Base-by-base conservation (phyloP, 2,888 invertebrate genomes). In the Platycnemis pennipes region DNA sequence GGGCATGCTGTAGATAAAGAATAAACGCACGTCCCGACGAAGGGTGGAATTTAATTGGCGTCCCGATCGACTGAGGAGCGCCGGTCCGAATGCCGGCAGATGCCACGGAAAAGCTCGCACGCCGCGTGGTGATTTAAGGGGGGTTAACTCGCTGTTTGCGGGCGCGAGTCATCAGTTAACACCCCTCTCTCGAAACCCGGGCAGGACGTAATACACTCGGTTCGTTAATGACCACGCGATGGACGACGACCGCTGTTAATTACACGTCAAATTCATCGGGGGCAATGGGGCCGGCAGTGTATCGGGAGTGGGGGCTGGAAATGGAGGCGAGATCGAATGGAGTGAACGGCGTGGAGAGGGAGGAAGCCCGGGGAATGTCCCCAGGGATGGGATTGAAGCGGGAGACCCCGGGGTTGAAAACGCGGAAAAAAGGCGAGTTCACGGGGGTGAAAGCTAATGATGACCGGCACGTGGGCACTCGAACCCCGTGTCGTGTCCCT, bases 221-320 rank as follows among this genome's bases (percentile, higher is more conserved):
- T 77, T 77, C 77, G 77, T 77, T 77, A 77, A 77, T 77, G 77
- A 26, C 77, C 77, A 77, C 77, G 77, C 77, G 37, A 77, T 77
- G 77, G 37, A 77, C n/a, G 77, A 77, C 77, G 77, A 11, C 77
- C 77, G 77, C 31, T 77, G 77, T 77, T 77, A 77, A 77, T 77
- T 77, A 77, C 77, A 37, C 77, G 77, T 77, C 77, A 77, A 77
- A 77, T 37, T 77, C 77, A 77, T 31, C 77, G 26, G 77, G 31
- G 77, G 37, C 16, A 77, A 77, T 77, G 11, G 77, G 77, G 63
- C 1, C 77, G 37, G 77, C 26, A 7, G 63, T 5, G 63, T 1
- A 63, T 63, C 1, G 63, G 63, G 19, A 63, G 22, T 26, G 63
- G 63, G 53, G 19, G 8, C 22, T 22, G 5, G 26, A 63, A 53